Evolutionary conservation across 2,113 vertebrate species (phyloP).

Genomic region (Campylomormyrus numenius): DNA sequence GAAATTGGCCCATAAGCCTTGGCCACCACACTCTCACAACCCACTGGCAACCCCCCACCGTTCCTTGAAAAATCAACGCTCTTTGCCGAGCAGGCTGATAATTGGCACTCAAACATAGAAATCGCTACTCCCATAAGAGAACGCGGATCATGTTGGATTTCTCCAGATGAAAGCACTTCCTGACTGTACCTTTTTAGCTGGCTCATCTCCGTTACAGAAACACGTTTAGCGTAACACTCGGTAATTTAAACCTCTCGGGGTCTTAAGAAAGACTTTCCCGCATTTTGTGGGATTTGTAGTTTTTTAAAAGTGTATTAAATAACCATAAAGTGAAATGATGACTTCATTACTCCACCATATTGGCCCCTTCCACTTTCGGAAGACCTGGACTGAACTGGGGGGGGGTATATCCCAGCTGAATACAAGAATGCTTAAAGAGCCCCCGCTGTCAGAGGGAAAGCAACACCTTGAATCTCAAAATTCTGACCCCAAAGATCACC

Average conservation of each 20-base stretch:
- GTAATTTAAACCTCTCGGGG: slow-evolving; percentile 10
- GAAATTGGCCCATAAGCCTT: neutral
- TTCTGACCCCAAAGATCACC: neutral
- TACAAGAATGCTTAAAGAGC: neutral
- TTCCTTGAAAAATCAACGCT: neutral
- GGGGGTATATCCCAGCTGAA: neutral
- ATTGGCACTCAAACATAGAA: neutral
- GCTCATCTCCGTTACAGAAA: slow-evolving; percentile 6
- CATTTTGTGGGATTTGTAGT: slow-evolving; percentile 5
- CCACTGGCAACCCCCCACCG: neutral
- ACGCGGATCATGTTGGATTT: slow-evolving; percentile 10
- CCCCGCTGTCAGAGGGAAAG: neutral
- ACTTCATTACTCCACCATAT: neutral
- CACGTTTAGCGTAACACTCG: neutral
- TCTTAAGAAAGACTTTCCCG: neutral
- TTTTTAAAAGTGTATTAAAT: neutral
- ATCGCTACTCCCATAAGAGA: neutral
- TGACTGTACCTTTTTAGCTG: slow-evolving; percentile 5
- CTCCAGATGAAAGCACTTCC: slow-evolving; percentile 13
- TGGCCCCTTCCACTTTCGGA: neutral
- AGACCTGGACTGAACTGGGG: neutral
- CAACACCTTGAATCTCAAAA: neutral
- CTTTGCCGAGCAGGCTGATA: neutral
- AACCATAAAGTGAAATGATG: neutral
- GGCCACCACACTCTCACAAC: neutral